Evolutionary conservation across 2,113 vertebrate genomes (phyloP), one percentile per base, ranked within the genome.

Genomic region (Narcine bancroftii): DNA sequence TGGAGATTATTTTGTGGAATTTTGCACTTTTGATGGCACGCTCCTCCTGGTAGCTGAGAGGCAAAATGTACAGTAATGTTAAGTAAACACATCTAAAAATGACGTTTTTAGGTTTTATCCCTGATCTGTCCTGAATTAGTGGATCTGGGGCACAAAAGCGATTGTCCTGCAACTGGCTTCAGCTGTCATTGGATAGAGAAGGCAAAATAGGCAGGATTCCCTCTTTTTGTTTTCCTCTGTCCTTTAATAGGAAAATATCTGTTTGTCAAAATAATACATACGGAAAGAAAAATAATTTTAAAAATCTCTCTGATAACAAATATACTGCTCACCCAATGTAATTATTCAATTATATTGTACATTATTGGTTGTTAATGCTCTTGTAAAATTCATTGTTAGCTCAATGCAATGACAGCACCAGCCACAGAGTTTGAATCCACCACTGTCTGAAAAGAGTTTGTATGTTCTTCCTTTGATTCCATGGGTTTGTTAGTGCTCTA

Each of bases 21-120:
- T 42, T 56, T 85, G 11, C 17, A 60, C 15, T n/a, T 29, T 85
- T 85, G 81, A 60, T 60, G 53, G 50, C 81, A 17, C 29, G 50
- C 81, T 60, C 81, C 81, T 50, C 50, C 81, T 60, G 56, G 50
- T 85, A 50, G 33, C 81, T 85, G 50, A 85, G 50, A 56, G 81
- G 53, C 1, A 1, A 85, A 81, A 53, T 53, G 29, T 33, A 11
- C 7, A 33, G 79, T 83, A n/a, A 87, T 87, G 15, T 19, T n/a
- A 33, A 17, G n/a, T 19, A 81, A 50, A 50, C 45, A 60, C 5
- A 60, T 17, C 5, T 75, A n/a, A 75, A 72, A 13, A n/a, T 33
- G 50, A 19, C 47, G 11, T 19, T n/a, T n/a, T n/a, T 17, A 85
- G 29, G 33, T 17, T 87, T 56, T 17, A 7, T 53, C 42, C 45